Evolutionary conservation across 2,888 invertebrate genomes (phyloP), one percentile per base, ranked within the genome.

Genomic region (Idaea dimidiata): DNA sequence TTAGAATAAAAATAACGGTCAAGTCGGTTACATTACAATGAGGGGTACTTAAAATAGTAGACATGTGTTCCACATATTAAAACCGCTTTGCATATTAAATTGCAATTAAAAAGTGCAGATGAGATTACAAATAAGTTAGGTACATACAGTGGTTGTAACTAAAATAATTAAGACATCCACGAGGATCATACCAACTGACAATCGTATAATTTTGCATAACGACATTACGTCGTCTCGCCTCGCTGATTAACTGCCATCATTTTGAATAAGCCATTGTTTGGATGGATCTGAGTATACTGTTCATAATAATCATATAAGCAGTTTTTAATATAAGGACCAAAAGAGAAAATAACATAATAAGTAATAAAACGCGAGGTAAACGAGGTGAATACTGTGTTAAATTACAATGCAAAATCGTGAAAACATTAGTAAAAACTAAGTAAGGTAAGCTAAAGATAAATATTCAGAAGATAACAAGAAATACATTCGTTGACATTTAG

Each of bases 201-300:
- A 68, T 43, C 10, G 62, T 61, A 43, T 66, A 55, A 64, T 72
- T 68, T 68, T 70, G 71, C 70, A 72, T 70, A 68, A 66, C 65
- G 64, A 53, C 65, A 66, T 57, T 64, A 60, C 54, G 57, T 62
- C 66, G 68, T 72, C 63, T 64, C 71, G 67, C 67, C 62, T 66
- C 59, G 70, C 59, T 62, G 68, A 63, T 62, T 70, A 72, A 70
- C 70, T 68, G 63, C 43, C 33, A 24, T 59, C 60, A 59, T 61
- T 61, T 61, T 64, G 61, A 54, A 54, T 17, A 54, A 54, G n/a
- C 16, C 16, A 54, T 17, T 54, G 54, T 54, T 54, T 54, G 54
- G 43, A 43, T 10, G 43, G 10, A 43, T 43, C 43, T 43, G 43
- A 43, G 3, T 10, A 43, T 43, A 14, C 10, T 43, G 33, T 33